A percentile compares a stretch with the other conserved stretches of the same genome.
Conservation (phyloP, 2,888 invertebrate genomes). For the Xestia ashworthii region DNA sequence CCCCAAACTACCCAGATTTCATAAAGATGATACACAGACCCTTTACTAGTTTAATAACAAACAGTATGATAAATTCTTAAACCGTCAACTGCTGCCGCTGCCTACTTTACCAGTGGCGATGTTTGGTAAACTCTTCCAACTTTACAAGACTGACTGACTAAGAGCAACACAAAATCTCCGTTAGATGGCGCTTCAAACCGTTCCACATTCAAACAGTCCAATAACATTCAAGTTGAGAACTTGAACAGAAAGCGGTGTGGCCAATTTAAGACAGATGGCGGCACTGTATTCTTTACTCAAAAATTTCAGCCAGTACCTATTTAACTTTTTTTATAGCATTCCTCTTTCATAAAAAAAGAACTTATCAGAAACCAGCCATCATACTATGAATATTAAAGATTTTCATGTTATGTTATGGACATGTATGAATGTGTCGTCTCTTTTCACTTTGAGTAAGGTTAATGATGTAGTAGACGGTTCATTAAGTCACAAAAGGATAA, state of each 20-base stretch:
- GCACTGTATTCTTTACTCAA: not conserved
- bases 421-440: constrained; percentile 14
- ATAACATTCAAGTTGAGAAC: constrained; percentile 23
- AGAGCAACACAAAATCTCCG: not conserved
- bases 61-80: constrained; percentile 11
- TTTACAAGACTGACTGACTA: constrained; percentile 8
- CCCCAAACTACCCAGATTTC: not conserved
- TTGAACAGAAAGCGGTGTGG: constrained; percentile 23
- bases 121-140: constrained; percentile 31
- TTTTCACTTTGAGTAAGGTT: constrained; percentile 60
- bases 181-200: constrained; percentile 57
- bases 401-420: constrained; percentile 2
- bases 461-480: constrained; percentile 66
- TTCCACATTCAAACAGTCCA: constrained; percentile 5
- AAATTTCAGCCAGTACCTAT: not conserved
- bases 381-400: not conserved
- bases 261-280: constrained; percentile 42
- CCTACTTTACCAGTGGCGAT: constrained; percentile 16
- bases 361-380: not conserved
- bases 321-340: not conserved
- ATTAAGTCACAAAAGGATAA: constrained; percentile 61
- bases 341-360: not conserved
- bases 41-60: constrained; percentile 1
- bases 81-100: constrained; percentile 4
- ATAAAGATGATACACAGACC: constrained; percentile 5